Evolutionary conservation across 2,113 vertebrate species (phyloP).

Genomic region (Mormoops blainvillei): DNA sequence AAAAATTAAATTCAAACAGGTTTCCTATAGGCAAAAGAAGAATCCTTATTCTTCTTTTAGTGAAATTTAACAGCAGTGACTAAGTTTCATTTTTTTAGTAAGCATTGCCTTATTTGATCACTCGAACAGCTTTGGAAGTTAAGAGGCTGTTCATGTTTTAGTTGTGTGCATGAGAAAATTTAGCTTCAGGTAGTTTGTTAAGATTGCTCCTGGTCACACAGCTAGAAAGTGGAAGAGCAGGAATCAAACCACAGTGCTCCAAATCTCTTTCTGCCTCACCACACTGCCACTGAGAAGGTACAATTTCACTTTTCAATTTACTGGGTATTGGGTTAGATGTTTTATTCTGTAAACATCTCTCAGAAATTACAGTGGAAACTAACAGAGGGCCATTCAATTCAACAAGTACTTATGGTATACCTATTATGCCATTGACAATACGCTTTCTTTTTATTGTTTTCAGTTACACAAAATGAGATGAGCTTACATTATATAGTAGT

Average conservation of each 20-base stretch:
- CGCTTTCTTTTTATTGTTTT: conserved; percentile 19
- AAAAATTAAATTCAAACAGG: not conserved
- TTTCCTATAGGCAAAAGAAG: conserved; percentile 2
- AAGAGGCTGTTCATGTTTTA: not conserved
- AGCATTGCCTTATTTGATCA: not conserved
- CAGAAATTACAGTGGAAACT: not conserved
- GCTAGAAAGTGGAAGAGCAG: not conserved
- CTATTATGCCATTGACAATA: not conserved
- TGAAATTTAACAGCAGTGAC: not conserved
- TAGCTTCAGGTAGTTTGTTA: not conserved
- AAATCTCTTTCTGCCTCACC: not conserved
- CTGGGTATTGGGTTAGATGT: not conserved
- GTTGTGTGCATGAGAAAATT: not conserved
- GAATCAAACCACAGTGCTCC: not conserved
- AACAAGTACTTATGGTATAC: not conserved
- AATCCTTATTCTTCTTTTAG: not conserved
- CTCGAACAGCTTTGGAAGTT: not conserved
- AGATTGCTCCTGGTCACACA: not conserved
- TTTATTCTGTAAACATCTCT: not conserved
- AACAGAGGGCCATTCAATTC: not conserved
- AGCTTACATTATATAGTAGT: not conserved
- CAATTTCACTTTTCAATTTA: not conserved
- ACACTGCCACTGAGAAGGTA: not conserved
- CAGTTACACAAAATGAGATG: not conserved
- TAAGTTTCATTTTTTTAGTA: not conserved